Evolutionary conservation across 2,888 invertebrate species (phyloP).

Genomic region (Leucoma salicis): DNA sequence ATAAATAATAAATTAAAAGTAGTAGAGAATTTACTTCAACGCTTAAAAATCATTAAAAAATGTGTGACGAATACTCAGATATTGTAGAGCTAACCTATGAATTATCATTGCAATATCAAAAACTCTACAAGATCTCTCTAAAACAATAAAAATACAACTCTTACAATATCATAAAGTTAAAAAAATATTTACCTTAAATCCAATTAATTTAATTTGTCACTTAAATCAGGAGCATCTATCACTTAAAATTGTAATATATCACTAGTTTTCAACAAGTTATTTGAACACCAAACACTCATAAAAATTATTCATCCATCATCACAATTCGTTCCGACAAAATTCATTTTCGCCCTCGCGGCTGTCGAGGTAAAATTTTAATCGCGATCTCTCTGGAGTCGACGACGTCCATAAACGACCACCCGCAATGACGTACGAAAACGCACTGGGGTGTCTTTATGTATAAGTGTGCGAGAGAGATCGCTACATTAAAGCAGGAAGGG

Average conservation of each 20-base stretch:
- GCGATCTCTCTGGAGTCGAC: slow-evolving; percentile 34
- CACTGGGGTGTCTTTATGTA: slow-evolving; percentile 54
- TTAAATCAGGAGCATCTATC: slow-evolving; percentile 24
- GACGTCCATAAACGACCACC: slow-evolving; percentile 34
- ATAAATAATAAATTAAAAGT: no score
- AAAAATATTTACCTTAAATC: no score
- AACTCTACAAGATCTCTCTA: no score
- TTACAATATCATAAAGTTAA: no score
- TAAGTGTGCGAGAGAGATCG: slow-evolving; percentile 48
- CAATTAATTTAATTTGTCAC: slow-evolving; percentile 17
- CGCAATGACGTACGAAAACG: slow-evolving; percentile 46
- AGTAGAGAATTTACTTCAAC: no score
- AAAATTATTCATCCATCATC: slow-evolving; percentile 15
- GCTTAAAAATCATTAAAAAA: no score
- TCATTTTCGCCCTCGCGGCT: slow-evolving; percentile 10
- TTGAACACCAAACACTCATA: slow-evolving; percentile 18
- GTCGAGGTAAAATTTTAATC: slow-evolving; percentile 25
- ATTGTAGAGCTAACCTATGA: no score
- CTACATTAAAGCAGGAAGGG: slow-evolving; percentile 41
- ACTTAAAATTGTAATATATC: slow-evolving; percentile 22
- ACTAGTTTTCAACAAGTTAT: slow-evolving; percentile 13
- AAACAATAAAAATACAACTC: no score
- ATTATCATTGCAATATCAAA: no score
- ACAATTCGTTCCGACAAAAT: slow-evolving; percentile 21
- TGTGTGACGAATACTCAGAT: no score